Percentiles rank a stretch among this genome's conserved stretches.
phyloP scores from a whole-genome alignment of 2,888 invertebrate species.

The Meteorus cinctellus region DNA sequence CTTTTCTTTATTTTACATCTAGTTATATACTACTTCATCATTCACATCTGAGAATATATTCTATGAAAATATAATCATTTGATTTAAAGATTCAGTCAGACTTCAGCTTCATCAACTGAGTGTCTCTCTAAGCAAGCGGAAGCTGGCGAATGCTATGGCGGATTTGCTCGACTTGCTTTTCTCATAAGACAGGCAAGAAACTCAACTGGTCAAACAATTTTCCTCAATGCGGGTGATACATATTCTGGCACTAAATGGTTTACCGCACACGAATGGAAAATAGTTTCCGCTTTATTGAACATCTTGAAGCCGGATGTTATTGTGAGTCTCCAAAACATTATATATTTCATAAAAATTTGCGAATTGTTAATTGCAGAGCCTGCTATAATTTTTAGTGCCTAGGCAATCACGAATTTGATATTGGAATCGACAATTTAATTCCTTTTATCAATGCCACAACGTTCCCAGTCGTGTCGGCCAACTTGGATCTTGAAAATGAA shows the following conservation, averaged over 20 bases:
- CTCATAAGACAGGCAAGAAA: constrained; percentile 79
- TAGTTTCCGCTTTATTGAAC: constrained; percentile 86
- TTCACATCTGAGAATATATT: too few relatives aligned
- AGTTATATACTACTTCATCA: too few relatives aligned
- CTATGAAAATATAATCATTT: background rate
- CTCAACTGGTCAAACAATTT: constrained; percentile 81
- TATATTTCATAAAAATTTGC: too few relatives aligned
- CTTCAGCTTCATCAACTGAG: constrained; percentile 42
- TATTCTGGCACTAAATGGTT: constrained; percentile 94
- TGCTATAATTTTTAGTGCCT: constrained; percentile 78
- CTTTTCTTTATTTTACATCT: too few relatives aligned
- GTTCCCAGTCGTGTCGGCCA: constrained; percentile 85
- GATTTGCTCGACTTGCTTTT: constrained; percentile 85
- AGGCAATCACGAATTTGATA: constrained; percentile 96
- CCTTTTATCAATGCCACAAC: constrained; percentile 83
- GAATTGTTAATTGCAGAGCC: too few relatives aligned
- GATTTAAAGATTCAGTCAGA: constrained; percentile 26
- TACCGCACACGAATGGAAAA: constrained; percentile 85
- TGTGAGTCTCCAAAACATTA: constrained; percentile 76
- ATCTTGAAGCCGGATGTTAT: constrained; percentile 87
- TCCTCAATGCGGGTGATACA: constrained; percentile 95
- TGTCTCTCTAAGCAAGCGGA: constrained; percentile 74
- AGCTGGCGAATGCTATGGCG: constrained; percentile 85
- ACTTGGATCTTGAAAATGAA: constrained; percentile 81
- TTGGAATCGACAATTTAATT: constrained; percentile 82